Percentiles rank a stretch among this genome's conserved stretches.
phyloP scores from a whole-genome alignment of 2,797 vertebrate species.

The Aratinga solstitialis region DNA sequence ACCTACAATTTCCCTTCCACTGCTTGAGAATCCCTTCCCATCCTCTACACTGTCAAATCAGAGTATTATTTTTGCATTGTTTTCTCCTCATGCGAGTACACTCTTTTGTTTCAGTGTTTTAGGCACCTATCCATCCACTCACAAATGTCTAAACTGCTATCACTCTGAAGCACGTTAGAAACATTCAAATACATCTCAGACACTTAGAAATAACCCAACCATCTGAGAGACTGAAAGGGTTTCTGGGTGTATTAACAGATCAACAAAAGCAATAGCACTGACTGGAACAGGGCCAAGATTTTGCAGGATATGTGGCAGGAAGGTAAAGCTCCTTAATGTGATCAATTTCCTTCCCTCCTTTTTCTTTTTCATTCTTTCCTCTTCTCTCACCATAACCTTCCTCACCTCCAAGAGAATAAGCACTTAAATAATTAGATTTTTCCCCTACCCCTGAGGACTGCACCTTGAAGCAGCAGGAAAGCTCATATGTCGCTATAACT shows the following conservation, averaged over 20 bases:
- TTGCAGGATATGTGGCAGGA: background rate
- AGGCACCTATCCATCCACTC: background rate
- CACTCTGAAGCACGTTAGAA: background rate
- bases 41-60: background rate
- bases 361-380: constrained; percentile 46
- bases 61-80: background rate
- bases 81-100: background rate
- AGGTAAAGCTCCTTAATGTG: constrained; percentile 36
- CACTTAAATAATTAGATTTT: constrained; percentile 56
- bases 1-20: background rate
- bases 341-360: constrained; percentile 54
- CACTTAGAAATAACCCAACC: background rate
- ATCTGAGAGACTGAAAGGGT: background rate
- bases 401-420: constrained; percentile 29
- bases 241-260: background rate
- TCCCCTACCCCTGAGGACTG: constrained; percentile 13
- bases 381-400: constrained; percentile 31
- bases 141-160: background rate
- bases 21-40: background rate
- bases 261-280: background rate
- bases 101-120: background rate
- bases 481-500: constrained; percentile 21
- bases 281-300: constrained; percentile 11
- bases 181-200: background rate
- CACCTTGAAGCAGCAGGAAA: constrained; percentile 62